Base-by-base conservation (phyloP, 2,888 invertebrate genomes). In the Acronicta psi region DNA sequence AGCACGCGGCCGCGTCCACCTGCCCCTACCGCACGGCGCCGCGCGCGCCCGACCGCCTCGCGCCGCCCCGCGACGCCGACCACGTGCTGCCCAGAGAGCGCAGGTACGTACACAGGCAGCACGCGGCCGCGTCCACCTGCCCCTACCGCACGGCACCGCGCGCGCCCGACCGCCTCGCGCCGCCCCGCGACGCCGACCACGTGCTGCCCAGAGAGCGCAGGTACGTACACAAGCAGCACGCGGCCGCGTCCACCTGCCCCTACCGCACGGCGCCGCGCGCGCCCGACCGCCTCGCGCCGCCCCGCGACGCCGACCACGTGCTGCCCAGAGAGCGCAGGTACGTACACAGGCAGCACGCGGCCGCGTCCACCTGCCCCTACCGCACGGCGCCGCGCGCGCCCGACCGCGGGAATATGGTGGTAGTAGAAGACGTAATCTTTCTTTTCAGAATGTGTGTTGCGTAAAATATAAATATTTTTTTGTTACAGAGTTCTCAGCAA, bases 171-270 rank as follows among this genome's bases (percentile, higher is more conserved):
- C 88, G 88, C 76, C 66, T 80, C 68, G 65, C 77, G 70, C 77
- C 77, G 63, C 59, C 62, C 43, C 43, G 66, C 60, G 61, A 69
- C 72, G 58, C 63, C 57, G 61, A 66, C 47, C 72, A 64, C 45
- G 70, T 98, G 85, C 95, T 96, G 41, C 96, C 78, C n/a, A 42
- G 67, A 95, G 82, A 97, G 96, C 20, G 95, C 59, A 79, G 25
- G 25, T 25, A 10, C 16, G 96, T 96, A 82, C 96, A 96, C 85
- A 95, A 96, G 64, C 96, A 95, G 49, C 98, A 98, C 91, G 95
- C 95, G 54, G 95, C 95, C 17, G 95, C 96, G n/a, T 95, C 96
- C 46, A 95, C 96, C 55, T 98, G 98, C 85, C 98, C 98, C 0
- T 98, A 98, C 91, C 88, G 88, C 76, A 65, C 80, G 67, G 1